Percentiles rank a stretch among this genome's conserved stretches.
phyloP scores from a whole-genome alignment of 2,113 vertebrate species.

The Hippocampus barbouri region DNA sequence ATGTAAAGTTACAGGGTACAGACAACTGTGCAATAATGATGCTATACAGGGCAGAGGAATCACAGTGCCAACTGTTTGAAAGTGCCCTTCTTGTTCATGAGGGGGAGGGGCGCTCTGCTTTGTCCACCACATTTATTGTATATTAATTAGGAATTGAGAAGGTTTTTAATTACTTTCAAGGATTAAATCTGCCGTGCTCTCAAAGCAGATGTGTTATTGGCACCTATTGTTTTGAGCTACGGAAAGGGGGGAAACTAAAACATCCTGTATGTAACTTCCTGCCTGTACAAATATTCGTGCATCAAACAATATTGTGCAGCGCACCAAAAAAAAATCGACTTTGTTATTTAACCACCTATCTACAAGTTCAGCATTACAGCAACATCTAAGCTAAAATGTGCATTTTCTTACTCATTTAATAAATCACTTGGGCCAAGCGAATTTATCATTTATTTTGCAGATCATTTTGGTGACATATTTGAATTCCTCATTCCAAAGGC shows the following conservation, averaged over 20 bases:
- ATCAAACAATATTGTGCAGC: slow-evolving; percentile 34
- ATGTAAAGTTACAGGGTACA: not conserved
- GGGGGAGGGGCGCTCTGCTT: too few relatives aligned
- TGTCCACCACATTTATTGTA: not conserved
- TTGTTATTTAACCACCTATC: not conserved
- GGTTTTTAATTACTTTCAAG: not conserved
- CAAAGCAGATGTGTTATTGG: slow-evolving; percentile 37
- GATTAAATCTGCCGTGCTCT: slow-evolving; percentile 2
- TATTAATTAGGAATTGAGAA: not conserved
- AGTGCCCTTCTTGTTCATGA: not conserved
- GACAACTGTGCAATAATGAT: not conserved
- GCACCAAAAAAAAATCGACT: not conserved
- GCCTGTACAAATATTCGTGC: slow-evolving; percentile 49
- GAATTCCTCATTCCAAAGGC: slow-evolving; percentile 16
- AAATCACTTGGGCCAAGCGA: not conserved
- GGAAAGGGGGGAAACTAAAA: slow-evolving; percentile 74
- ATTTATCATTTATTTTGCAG: slow-evolving; percentile 9
- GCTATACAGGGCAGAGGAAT: not conserved
- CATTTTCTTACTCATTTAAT: not conserved
- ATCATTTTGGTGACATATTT: not conserved
- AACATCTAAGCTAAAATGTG: fast-evolving
- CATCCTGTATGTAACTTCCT: slow-evolving; percentile 77
- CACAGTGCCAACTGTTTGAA: not conserved
- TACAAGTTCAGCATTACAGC: not conserved
- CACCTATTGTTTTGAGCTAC: slow-evolving; percentile 67